These are phyloP conservation scores for Natrix natrix DNA, from an alignment of 2,797 vertebrate species.

Conservation along the genomic window DNA sequence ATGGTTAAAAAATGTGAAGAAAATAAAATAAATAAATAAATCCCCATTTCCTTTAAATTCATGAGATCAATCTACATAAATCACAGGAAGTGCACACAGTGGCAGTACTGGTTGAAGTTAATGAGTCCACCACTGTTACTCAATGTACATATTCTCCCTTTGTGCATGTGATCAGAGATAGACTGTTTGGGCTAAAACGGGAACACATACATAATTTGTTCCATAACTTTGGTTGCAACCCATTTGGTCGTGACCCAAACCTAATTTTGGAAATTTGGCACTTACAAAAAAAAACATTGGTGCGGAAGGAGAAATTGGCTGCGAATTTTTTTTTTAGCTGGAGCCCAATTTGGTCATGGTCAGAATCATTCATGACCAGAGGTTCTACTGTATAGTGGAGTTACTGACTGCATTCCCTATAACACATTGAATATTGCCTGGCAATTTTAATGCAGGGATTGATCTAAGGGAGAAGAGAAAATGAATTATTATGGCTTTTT, in stretches of 20 bases:
- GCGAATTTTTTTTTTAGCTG: too few relatives aligned
- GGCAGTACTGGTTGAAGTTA: not conserved
- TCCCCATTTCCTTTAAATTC: not conserved
- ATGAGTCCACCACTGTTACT: not conserved
- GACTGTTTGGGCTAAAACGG: not conserved
- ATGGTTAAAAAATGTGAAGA: not conserved
- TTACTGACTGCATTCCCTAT: not conserved
- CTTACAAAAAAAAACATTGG: too few relatives aligned
- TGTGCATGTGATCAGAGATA: not conserved
- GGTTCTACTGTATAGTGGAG: not conserved
- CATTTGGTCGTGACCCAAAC: too few relatives aligned
- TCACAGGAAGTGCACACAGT: not conserved
- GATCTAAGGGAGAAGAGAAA: not conserved
- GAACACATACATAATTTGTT: not conserved
- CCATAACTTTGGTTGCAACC: too few relatives aligned
- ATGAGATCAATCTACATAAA: not conserved
- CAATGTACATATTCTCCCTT: not conserved
- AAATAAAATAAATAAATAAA: not conserved
- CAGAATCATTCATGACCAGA: too few relatives aligned
- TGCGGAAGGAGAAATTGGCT: too few relatives aligned
- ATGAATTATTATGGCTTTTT: not conserved
- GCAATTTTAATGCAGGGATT: not conserved
- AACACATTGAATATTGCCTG: not conserved
- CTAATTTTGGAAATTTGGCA: too few relatives aligned
- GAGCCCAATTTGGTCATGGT: too few relatives aligned